Conservation (phyloP, 2,888 invertebrate genomes). For the Oxyteleia sp. region DNA sequence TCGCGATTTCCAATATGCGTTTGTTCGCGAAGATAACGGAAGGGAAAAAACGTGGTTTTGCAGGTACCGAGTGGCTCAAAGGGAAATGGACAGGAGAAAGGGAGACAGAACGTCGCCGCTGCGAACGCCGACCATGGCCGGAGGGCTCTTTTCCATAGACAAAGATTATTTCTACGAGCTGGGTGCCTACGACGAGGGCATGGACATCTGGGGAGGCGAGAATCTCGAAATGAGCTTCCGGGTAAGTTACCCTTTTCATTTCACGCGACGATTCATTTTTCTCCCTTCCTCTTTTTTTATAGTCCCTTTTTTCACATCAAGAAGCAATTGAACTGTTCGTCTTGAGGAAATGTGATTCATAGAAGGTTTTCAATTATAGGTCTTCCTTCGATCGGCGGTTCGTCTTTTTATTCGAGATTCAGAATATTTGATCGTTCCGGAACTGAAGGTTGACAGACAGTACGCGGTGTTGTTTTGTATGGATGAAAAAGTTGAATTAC, state of each 20-base stretch:
- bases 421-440: too few species aligned
- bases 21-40: background rate
- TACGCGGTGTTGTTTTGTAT: too few species aligned
- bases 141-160: constrained; percentile 98
- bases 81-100: constrained; percentile 97
- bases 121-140: constrained; percentile 99
- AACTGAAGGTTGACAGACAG: too few species aligned
- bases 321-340: constrained; percentile 30
- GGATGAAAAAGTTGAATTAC: too few species aligned
- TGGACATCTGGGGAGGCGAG: constrained; percentile 99
- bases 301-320: background rate
- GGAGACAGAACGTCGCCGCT: constrained; percentile 97
- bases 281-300: background rate
- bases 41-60: constrained; percentile 12
- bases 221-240: constrained; percentile 98
- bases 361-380: constrained; percentile 38
- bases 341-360: constrained; percentile 16
- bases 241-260: constrained; percentile 89
- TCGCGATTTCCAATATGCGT: constrained; percentile 15
- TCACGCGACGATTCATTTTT: constrained; percentile 37
- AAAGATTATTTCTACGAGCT: constrained; percentile 98
- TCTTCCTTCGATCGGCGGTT: too few species aligned
- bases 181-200: constrained; percentile 99
- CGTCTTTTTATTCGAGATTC: too few species aligned
- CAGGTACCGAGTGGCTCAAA: constrained; percentile 98